Evolutionary conservation across 2,113 vertebrate genomes (phyloP).

Genomic region (Brachyhypopomus gauderio): DNA sequence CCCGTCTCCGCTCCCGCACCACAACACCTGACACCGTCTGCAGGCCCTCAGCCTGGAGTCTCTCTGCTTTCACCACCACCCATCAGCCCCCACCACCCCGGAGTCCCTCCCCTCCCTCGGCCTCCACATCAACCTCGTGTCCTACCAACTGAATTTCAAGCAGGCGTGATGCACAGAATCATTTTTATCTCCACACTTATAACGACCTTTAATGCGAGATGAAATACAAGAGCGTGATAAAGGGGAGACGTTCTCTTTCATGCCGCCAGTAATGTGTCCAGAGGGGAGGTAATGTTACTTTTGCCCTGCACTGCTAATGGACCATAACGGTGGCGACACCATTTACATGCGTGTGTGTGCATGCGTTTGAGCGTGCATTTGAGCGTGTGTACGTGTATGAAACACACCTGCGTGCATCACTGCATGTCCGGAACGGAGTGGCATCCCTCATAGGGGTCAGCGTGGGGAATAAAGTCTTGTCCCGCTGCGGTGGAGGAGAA

Average conservation of each 20-base stretch:
- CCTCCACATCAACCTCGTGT: background rate
- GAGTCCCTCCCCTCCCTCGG: background rate
- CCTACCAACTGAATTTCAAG: too few relatives aligned
- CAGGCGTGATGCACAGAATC: background rate
- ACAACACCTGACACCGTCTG: conserved; percentile 22
- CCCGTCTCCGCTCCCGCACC: conserved; percentile 4
- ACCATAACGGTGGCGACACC: background rate
- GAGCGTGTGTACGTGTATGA: background rate
- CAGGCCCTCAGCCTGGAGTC: background rate
- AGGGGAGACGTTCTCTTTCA: background rate
- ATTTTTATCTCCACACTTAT: background rate
- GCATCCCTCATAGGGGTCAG: background rate
- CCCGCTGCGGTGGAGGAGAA: background rate
- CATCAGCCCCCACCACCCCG: background rate
- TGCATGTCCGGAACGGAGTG: background rate
- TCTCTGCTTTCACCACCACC: background rate
- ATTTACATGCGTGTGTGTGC: background rate
- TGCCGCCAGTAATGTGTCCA: background rate
- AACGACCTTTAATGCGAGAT: background rate
- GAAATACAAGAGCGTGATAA: background rate
- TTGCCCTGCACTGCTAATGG: conserved; percentile 1
- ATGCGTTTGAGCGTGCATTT: background rate
- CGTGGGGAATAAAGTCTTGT: background rate
- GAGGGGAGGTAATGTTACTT: background rate
- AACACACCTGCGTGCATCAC: background rate